Evolutionary conservation across 64 coral and sea anemone genomes (phyloP), one percentile per base, ranked within the genome.

Genomic region (Trachythela sp.): DNA sequence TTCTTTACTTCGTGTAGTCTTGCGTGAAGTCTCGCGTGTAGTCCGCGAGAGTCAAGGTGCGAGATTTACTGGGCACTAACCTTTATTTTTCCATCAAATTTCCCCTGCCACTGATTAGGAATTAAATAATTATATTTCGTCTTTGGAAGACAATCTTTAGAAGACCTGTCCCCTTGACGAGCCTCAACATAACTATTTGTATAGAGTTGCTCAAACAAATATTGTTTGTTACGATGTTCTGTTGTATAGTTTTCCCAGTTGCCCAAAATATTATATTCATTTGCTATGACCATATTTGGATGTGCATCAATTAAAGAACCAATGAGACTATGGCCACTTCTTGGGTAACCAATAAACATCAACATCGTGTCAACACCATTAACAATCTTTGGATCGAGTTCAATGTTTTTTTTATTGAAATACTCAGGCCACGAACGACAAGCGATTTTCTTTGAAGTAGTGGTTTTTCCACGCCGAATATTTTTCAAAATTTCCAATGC

Each of bases 41-140:
- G 48, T 9, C 15, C 8, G 48, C 15, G 15, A 49, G 7, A 49
- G 7, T 49, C 0, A 49, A 49, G n/a, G n/a, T n/a, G n/a, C n/a
- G 48, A 7, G 48, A 15, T 49, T 0, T 8, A 15, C 49, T 52
- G 13, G 49, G 49, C 26, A 64, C 56, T 2, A 29, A 80, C 75
- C 75, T 80, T 39, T 37, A 80, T 80, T 39, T 20, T 80, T 36
- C 38, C 18, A 80, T 80, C 34, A 37, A 80, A 80, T 36, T 80
- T 80, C 34, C 75, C 75, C 17, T 80, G 75, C 75, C 75, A 80
- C 34, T 80, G 75, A 80, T 80, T 80, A 2, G 75, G 75, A 37
- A 80, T 30, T 15, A 80, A 80, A 80, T 80, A 80, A 1, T 80
- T 80, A 37, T 80, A 80, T 80, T 36, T 80, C 0, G 75, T 38